These are phyloP conservation scores for Pollimyrus isidori DNA, from an alignment of 2,113 vertebrate genomes.

Conservation along the genomic window DNA sequence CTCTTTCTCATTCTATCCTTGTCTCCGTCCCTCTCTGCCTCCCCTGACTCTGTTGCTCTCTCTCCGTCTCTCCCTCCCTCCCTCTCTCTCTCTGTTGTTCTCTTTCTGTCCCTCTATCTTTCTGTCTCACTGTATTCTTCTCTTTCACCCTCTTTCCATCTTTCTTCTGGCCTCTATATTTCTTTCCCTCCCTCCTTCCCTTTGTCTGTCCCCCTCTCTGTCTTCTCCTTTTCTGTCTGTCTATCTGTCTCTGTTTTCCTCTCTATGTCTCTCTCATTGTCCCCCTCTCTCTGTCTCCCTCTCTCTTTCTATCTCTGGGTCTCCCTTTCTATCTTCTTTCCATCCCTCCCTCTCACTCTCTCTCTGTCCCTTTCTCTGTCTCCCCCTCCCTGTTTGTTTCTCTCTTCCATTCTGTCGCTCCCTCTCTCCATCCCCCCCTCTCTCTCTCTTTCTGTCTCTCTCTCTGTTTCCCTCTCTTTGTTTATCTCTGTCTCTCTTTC, in stretches of 20 bases:
- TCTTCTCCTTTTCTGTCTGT: no score
- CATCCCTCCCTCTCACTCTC: neutral
- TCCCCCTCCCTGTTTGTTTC: neutral
- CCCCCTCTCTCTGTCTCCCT: no score
- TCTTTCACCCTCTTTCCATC: neutral
- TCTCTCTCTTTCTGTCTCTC: neutral
- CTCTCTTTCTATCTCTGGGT: no score
- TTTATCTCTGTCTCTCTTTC: neutral
- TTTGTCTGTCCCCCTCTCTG: neutral
- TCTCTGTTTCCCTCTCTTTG: neutral
- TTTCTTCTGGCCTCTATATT: neutral
- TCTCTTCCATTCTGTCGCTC: neutral
- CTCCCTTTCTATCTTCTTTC: neutral
- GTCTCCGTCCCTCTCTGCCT: conserved; percentile 12
- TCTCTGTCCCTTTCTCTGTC: neutral
- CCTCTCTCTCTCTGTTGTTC: neutral
- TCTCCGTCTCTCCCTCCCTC: neutral
- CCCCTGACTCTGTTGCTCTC: neutral
- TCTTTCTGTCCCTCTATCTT: neutral
- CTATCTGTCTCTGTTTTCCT: no score
- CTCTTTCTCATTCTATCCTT: neutral
- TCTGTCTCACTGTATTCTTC: neutral
- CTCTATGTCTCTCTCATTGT: no score
- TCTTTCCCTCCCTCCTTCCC: neutral
- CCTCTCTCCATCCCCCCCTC: no score